Percentiles rank a stretch among this genome's conserved stretches.
Conservation (phyloP, 2,888 invertebrate genomes). For the Subacronicta megacephala region DNA sequence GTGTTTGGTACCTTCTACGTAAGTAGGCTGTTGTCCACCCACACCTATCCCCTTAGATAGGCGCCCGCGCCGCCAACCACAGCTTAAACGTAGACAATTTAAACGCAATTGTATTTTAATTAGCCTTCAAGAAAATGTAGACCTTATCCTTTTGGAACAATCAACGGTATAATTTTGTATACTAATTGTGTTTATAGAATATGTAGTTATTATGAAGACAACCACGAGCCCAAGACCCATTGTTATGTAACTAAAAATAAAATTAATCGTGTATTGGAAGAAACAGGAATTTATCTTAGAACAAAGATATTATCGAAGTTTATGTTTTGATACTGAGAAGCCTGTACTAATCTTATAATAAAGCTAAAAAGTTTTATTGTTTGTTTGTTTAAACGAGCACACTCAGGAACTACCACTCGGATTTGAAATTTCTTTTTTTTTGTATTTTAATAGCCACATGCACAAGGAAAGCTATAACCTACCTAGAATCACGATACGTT, state of each 20-base stretch:
- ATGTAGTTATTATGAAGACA: constrained; percentile 11
- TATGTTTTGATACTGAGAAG: too few relatives aligned
- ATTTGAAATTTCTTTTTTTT: too few relatives aligned
- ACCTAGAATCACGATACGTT: too few relatives aligned
- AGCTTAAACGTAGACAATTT: constrained; percentile 38
- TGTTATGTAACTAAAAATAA: neutral
- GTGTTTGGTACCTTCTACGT: constrained; percentile 38
- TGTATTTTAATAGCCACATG: too few relatives aligned
- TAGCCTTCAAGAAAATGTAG: constrained; percentile 38
- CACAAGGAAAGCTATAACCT: too few relatives aligned
- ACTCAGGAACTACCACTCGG: too few relatives aligned
- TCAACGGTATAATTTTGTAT: constrained; percentile 44
- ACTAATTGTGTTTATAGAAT: constrained; percentile 18
- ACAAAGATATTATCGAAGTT: too few relatives aligned
- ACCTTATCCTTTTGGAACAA: constrained; percentile 32
- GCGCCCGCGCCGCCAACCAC: constrained; percentile 30
- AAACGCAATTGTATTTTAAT: constrained; percentile 67
- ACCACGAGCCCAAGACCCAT: neutral
- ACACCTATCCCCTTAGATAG: constrained; percentile 45
- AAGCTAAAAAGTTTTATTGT: too few relatives aligned
- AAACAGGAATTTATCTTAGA: too few relatives aligned
- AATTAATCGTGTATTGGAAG: too few relatives aligned
- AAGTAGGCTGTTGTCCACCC: constrained; percentile 63
- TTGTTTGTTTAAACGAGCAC: too few relatives aligned
- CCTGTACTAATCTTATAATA: too few relatives aligned